Evolutionary conservation across 2,113 vertebrate genomes (phyloP), one percentile per base, ranked within the genome.

Genomic region (Etheostoma spectabile): DNA sequence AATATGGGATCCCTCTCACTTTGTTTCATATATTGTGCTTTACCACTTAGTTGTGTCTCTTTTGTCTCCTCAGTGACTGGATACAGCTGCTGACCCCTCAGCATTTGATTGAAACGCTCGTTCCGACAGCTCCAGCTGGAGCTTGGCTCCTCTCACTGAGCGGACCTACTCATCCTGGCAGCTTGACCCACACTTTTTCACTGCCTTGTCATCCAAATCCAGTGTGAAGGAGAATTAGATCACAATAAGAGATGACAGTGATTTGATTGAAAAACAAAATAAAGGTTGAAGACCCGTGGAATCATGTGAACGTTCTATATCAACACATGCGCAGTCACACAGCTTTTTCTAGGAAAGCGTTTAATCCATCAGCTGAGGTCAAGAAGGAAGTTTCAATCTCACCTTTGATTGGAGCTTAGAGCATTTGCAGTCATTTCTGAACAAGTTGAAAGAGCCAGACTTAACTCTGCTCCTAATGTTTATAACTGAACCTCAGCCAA

Each of bases 61-160:
- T 61, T 62, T 49, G 30, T 59, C 51, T 72, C 45, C 24, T 38
- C 45, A 3, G 60, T 35, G 46, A 35, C 51, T 35, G 15, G 8
- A 69, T 61, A 46, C 59, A 69, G 61, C 68, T 19, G 72, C 33
- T 6, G 64, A 38, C 18, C 53, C 57, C 8, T 63, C 61, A 18
- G 53, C 30, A 13, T 69, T 82, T 65, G 69, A 87, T 76, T 86
- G 52, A 89, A 73, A 82, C 75, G 42, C 59, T 30, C 22, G 46
- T 65, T 84, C 56, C 80, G 79, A 85, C 66, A 77, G 69, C 66
- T 83, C 71, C 78, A 80, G 80, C 82, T 85, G 87, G 42, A 38
- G 67, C 72, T 83, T 57, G 16, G 56, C 69, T 57, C 35, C 57
- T 65, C 63, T 77, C 71, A 22, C 75, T 85, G 16, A 53, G 51